Evolutionary conservation across 2,113 vertebrate species (phyloP).

Genomic region (Ameiurus melas): DNA sequence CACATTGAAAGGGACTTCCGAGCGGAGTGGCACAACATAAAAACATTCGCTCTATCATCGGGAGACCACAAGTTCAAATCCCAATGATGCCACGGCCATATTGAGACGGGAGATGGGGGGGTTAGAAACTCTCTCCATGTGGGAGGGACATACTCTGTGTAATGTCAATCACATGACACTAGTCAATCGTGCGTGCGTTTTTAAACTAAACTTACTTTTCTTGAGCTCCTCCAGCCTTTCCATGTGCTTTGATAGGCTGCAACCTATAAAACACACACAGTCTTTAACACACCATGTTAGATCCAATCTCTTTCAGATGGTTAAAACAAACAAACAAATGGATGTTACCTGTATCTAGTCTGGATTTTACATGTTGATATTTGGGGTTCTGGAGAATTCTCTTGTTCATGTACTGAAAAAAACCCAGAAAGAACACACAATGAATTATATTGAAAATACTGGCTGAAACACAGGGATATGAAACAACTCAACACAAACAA

Average conservation of each 20-base stretch:
- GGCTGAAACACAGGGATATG: background rate
- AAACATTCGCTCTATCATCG: background rate
- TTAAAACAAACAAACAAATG: background rate
- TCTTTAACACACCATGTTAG: background rate
- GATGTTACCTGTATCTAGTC: constrained; percentile 86
- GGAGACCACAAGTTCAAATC: too few species aligned
- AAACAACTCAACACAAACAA: background rate
- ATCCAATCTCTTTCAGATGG: background rate
- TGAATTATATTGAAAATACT: background rate
- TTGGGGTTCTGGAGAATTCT: constrained; percentile 86
- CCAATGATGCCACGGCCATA: too few species aligned
- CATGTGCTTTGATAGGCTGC: constrained; percentile 87
- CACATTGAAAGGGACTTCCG: too few species aligned
- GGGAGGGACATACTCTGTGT: background rate
- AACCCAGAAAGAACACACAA: background rate
- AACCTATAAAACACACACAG: constrained; percentile 80
- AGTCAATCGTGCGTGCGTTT: background rate
- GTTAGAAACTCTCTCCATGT: background rate
- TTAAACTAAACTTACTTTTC: constrained; percentile 83
- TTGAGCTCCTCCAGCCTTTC: constrained; percentile 89
- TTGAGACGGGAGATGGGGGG: too few species aligned
- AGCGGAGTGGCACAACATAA: background rate
- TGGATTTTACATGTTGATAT: constrained; percentile 85
- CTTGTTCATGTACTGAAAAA: constrained; percentile 81
- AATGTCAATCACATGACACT: too few species aligned